Evolutionary conservation across 2,797 vertebrate species (phyloP).

Genomic region (Poliocrania exsul): DNA sequence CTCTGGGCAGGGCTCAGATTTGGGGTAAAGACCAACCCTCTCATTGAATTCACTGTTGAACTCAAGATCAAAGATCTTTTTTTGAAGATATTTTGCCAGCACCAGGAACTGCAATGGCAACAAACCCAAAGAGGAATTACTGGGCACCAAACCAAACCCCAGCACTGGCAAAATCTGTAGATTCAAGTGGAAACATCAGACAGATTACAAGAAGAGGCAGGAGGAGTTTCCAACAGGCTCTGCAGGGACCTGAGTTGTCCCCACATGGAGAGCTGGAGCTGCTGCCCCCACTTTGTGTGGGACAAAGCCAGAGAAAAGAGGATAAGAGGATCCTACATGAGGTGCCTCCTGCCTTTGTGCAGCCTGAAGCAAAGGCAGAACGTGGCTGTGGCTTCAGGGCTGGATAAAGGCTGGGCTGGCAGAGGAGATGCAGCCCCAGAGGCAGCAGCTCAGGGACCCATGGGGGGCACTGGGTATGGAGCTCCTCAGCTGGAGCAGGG

Average conservation of each 20-base stretch:
- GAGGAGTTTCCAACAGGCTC: not conserved
- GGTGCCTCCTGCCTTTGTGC: not conserved
- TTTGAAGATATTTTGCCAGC: not conserved
- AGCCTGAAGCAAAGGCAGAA: not conserved
- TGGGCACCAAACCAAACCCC: not conserved
- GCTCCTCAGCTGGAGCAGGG: too few relatives aligned
- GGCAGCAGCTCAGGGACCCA: not conserved
- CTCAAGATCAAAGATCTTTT: not conserved
- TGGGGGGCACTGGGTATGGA: not conserved
- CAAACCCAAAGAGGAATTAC: not conserved
- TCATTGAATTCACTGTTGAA: not conserved
- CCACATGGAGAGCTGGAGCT: accelerated
- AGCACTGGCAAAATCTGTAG: not conserved
- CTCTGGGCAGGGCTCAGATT: not conserved
- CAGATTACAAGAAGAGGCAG: not conserved
- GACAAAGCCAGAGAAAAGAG: not conserved
- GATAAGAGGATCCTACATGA: not conserved
- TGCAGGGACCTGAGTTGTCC: not conserved
- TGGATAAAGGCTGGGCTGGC: not conserved
- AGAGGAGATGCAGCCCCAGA: not conserved
- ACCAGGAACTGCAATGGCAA: not conserved
- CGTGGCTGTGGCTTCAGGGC: not conserved
- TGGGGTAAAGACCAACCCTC: not conserved
- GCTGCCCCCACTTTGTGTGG: not conserved
- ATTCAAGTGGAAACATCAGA: not conserved